Percentiles rank a stretch among this genome's conserved stretches.
Conservation (phyloP, 2,113 vertebrate species). For the pig (Sus scrofa) region T2T-Sscrofa CM000812.6:42740501-42741000, state of each 20-base stretch:
- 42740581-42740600: constrained; percentile 43
- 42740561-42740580: constrained; percentile 22
- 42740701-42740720: constrained; percentile 43
- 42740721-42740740: background rate
- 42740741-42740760: constrained; percentile 30
- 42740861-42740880: background rate
- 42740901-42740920: background rate
- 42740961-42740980: background rate
- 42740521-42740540: background rate
- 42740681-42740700: constrained; percentile 48
- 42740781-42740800: constrained; percentile 57
- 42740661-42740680: constrained; percentile 42
- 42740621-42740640: background rate
- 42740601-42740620: constrained; percentile 21
- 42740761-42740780: constrained; percentile 39
- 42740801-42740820: constrained; percentile 46
- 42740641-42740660: constrained; percentile 52
- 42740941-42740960: background rate
- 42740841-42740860: background rate
- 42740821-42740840: constrained; percentile 49
- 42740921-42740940: background rate
- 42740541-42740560: background rate
- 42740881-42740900: background rate
- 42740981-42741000: background rate
- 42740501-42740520: background rate